Evolutionary conservation across 2,113 vertebrate genomes (phyloP).

Genomic region (Poecile atricapillus): DNA sequence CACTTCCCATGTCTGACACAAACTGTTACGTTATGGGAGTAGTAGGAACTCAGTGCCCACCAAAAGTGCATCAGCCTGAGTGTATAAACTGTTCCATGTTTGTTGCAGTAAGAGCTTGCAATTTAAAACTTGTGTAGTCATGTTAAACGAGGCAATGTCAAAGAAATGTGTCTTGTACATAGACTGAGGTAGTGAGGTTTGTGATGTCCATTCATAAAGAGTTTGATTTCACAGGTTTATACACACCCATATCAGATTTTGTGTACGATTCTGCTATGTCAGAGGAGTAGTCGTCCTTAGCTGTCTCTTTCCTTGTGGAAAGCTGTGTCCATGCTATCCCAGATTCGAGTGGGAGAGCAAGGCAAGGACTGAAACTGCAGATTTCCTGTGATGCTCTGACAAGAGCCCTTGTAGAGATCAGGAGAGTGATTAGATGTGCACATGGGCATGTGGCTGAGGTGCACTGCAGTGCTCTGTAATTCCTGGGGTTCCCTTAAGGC

Average conservation of each 20-base stretch:
- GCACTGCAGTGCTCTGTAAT: background rate
- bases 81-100: background rate
- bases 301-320: background rate
- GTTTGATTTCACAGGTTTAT: background rate
- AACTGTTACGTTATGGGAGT: background rate
- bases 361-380: background rate
- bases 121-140: background rate
- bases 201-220: background rate
- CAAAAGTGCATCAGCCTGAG: background rate
- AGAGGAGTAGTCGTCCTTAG: background rate
- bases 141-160: background rate
- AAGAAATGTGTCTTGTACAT: background rate
- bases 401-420: background rate
- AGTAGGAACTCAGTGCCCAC: background rate
- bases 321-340: background rate
- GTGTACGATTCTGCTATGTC: background rate
- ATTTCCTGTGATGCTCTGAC: background rate
- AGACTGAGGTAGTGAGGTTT: background rate
- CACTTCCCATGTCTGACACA: background rate
- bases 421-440: background rate
- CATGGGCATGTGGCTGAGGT: background rate
- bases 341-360: background rate
- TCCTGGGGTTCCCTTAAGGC: background rate
- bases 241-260: background rate
- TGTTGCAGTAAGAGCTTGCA: background rate